Evolutionary conservation across 2,888 invertebrate genomes (phyloP).

Genomic region (Xestoiulus laeticollis): DNA sequence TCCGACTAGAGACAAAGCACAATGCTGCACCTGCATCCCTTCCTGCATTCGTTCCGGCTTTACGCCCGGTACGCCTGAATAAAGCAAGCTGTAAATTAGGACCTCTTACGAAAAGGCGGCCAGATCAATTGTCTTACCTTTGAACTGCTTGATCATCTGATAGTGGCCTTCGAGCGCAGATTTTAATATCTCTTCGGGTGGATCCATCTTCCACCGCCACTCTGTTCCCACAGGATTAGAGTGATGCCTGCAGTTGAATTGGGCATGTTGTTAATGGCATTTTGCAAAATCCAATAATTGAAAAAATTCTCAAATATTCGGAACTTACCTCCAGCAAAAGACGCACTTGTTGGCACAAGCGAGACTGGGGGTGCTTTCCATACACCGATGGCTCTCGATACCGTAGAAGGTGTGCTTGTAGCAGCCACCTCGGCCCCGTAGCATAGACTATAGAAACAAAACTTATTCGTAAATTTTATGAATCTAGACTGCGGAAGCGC

Average conservation of each 20-base stretch:
- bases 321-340: constrained; percentile 69
- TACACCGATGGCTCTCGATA: constrained; percentile 70
- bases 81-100: background rate
- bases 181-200: constrained; percentile 67
- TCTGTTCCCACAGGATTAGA: constrained; percentile 70
- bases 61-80: constrained; percentile 70
- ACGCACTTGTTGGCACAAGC: constrained; percentile 73
- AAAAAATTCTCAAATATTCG: background rate
- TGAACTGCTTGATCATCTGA: constrained; percentile 68
- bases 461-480: background rate
- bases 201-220: constrained; percentile 71
- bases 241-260: constrained; percentile 61
- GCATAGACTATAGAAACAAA: constrained; percentile 64
- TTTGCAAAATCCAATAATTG: background rate
- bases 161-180: constrained; percentile 68
- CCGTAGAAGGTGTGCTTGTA: constrained; percentile 73
- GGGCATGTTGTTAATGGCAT: background rate
- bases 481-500: background rate
- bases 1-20: constrained; percentile 71
- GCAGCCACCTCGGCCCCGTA: constrained; percentile 69
- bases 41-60: constrained; percentile 66
- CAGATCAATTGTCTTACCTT: no score
- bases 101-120: background rate
- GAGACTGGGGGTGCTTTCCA: constrained; percentile 71
- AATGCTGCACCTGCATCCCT: constrained; percentile 67